Evolutionary conservation across 2,888 invertebrate species (phyloP).

Genomic region (Lutraria lutraria): DNA sequence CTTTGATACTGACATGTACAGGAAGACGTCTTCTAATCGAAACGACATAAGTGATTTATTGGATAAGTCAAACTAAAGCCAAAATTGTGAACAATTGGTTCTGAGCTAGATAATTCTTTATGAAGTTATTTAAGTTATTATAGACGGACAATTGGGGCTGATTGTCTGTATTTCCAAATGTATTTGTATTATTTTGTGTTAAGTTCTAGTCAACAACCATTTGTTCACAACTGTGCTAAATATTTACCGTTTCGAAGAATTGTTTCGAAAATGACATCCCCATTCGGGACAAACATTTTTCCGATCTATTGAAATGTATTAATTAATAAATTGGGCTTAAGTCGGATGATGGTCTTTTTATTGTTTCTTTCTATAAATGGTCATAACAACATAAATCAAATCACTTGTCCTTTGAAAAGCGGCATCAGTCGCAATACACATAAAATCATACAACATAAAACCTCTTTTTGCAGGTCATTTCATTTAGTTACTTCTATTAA

Average conservation of each 20-base stretch:
- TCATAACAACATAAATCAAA: background rate
- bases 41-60: slow-evolving; percentile 9
- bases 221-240: slow-evolving; percentile 39
- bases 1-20: background rate
- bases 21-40: background rate
- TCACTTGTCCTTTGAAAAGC: background rate
- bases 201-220: slow-evolving; percentile 27
- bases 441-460: background rate
- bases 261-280: slow-evolving; percentile 28
- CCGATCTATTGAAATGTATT: slow-evolving; percentile 30
- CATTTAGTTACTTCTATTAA: background rate
- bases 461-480: slow-evolving; percentile 1
- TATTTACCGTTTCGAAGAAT: slow-evolving; percentile 23
- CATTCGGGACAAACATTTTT: slow-evolving; percentile 38
- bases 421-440: background rate
- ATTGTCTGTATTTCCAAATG: slow-evolving; percentile 19
- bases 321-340: slow-evolving; percentile 63
- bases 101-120: background rate
- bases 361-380: background rate
- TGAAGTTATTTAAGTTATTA: background rate
- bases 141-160: slow-evolving; percentile 40
- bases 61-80: slow-evolving; percentile 7
- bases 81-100: slow-evolving; percentile 46
- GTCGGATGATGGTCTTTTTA: slow-evolving; percentile 24
- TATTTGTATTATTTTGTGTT: slow-evolving; percentile 17